A percentile compares a stretch with the other conserved stretches of the same genome.
These are phyloP conservation scores for Pleuronectes platessa DNA, from an alignment of 2,113 vertebrate species.

Conservation along the genomic window DNA sequence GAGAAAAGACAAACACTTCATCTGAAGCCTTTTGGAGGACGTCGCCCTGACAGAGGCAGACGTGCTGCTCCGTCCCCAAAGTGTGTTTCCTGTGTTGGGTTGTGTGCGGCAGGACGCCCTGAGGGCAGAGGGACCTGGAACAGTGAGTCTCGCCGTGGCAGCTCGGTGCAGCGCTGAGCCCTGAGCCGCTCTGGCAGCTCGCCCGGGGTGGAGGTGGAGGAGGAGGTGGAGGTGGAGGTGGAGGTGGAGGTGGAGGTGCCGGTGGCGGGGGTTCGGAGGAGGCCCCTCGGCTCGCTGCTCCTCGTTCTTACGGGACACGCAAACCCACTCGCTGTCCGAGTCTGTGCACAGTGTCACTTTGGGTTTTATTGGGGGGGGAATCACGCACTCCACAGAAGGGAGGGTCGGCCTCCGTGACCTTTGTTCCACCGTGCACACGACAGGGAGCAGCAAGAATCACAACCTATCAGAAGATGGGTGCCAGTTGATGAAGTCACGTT, in stretches of 20 bases:
- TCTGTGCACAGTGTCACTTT: neutral
- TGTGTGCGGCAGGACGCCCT: constrained; percentile 63
- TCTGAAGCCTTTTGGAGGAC: constrained; percentile 44
- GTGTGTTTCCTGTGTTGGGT: constrained; percentile 45
- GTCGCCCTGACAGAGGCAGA: constrained; percentile 48
- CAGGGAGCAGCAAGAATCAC: constrained; percentile 6
- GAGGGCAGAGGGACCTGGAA: constrained; percentile 75
- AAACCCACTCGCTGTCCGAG: neutral
- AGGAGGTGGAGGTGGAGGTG: neutral
- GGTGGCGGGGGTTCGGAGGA: neutral
- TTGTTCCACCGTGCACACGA: neutral
- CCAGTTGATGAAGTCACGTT: neutral
- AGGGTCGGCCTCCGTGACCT: constrained; percentile 7
- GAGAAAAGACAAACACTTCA: constrained; percentile 9
- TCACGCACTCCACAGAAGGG: constrained; percentile 23
- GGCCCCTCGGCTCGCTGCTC: constrained; percentile 9
- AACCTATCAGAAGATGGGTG: neutral
- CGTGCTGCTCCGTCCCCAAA: constrained; percentile 46
- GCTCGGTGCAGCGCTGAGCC: constrained; percentile 67
- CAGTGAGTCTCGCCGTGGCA: constrained; percentile 69
- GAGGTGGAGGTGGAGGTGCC: neutral
- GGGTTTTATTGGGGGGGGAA: constrained; percentile 6
- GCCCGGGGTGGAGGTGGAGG: constrained; percentile 58
- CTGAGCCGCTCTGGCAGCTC: constrained; percentile 75
- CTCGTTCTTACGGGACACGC: constrained; percentile 43